phyloP scores from a whole-genome alignment of 2,888 invertebrate species.

The Chamaedrilus cognettii region DNA sequence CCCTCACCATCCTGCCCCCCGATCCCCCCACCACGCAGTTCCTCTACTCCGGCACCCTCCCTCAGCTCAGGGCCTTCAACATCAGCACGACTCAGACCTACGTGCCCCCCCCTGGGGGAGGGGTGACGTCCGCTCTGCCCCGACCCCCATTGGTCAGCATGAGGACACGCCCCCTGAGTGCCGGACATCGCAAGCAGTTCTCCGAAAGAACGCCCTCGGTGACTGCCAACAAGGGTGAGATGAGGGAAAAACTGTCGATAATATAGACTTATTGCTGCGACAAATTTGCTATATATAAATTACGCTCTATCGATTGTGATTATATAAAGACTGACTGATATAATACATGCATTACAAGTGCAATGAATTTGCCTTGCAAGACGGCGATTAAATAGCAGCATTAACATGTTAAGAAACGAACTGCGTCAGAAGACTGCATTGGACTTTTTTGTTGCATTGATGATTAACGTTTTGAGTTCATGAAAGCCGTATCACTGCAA shows the following conservation, averaged over 20 bases:
- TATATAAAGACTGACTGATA: too few species aligned
- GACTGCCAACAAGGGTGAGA: background rate
- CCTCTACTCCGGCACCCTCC: constrained; percentile 36
- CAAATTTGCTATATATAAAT: too few species aligned
- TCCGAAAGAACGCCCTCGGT: constrained; percentile 8
- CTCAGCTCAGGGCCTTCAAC: constrained; percentile 25
- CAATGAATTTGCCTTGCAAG: too few species aligned
- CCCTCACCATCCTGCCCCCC: constrained; percentile 27
- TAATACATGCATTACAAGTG: too few species aligned
- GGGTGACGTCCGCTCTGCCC: background rate
- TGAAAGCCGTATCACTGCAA: too few species aligned
- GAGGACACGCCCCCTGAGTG: constrained; percentile 54
- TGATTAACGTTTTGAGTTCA: too few species aligned
- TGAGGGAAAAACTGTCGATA: background rate
- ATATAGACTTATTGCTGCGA: too few species aligned
- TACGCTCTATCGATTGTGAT: too few species aligned
- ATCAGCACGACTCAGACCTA: constrained; percentile 18
- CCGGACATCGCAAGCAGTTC: constrained; percentile 38
- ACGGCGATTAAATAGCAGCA: too few species aligned
- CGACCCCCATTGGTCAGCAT: constrained; percentile 32
- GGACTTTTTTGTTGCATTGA: too few species aligned
- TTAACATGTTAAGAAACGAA: too few species aligned
- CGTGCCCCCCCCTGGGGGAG: background rate
- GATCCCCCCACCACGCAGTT: constrained; percentile 24
- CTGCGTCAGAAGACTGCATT: too few species aligned